A percentile compares a stretch with the other conserved stretches of the same genome.
These are phyloP conservation scores for Caenorhabditis brenneri DNA, from an alignment of 1,140 invertebrate genomes.

Conservation along the genomic window DNA sequence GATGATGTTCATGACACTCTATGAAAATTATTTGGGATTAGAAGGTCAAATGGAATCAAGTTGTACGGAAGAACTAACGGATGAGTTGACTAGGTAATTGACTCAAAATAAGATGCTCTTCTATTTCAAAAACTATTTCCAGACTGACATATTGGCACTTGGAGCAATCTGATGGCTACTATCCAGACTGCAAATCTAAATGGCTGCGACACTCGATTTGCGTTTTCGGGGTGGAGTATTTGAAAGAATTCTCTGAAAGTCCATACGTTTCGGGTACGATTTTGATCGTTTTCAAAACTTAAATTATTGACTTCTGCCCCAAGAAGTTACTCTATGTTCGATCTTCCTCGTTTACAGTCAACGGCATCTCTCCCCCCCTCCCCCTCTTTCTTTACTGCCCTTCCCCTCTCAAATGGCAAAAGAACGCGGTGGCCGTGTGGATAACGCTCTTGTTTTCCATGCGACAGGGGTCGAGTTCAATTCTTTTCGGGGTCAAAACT, in stretches of 20 bases:
- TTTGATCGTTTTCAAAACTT: neutral
- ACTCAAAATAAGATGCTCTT: neutral
- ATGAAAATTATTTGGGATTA: conserved; percentile 34
- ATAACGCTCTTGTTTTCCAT: too few relatives aligned
- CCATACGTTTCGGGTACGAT: too few relatives aligned
- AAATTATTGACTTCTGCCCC: too few relatives aligned
- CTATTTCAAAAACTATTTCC: neutral
- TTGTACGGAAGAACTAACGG: neutral
- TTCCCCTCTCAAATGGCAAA: too few relatives aligned
- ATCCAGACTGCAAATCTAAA: neutral
- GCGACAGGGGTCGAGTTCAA: too few relatives aligned
- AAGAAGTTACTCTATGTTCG: too few relatives aligned
- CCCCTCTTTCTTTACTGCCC: too few relatives aligned
- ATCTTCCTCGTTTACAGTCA: too few relatives aligned
- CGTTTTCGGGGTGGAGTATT: conserved; percentile 37
- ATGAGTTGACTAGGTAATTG: neutral
- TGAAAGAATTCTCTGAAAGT: neutral
- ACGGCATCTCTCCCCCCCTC: too few relatives aligned
- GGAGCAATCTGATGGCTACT: neutral
- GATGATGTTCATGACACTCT: conserved; percentile 32
- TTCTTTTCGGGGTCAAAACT: too few relatives aligned
- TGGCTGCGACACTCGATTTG: conserved; percentile 14
- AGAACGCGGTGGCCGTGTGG: too few relatives aligned
- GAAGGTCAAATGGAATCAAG: conserved; percentile 21
- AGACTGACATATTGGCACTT: conserved; percentile 34